Evolutionary conservation across 2,797 vertebrate genomes (phyloP), one percentile per base, ranked within the genome.

Genomic region (Trematomus bernacchii): DNA sequence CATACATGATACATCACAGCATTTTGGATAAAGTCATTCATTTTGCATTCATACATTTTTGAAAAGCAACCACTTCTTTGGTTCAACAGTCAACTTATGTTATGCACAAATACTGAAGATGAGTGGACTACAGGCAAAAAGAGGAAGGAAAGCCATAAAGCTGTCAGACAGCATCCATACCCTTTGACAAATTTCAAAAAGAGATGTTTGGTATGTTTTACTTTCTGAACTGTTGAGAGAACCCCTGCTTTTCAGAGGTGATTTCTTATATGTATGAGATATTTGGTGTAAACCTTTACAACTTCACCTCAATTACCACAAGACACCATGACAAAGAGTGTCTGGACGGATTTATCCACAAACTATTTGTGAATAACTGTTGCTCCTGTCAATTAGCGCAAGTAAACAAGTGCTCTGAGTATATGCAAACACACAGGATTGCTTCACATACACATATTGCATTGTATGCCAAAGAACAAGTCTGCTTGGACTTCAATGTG

Each of bases 51-150:
- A 52, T 62, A 44, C n/a, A 30, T 48, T 66, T 48, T 65, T 52
- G 9, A 43, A 68, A 79, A 65, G 55, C 40, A 68, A 70, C 19
- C 51, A 67, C 53, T 66, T 87, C 86, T 90, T 87, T 91, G 89
- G 87, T 91, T 89, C 19, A 27, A 63, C 13, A 21, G 48, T 72
- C 15, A 54, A 60, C 71, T 71, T 69, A 15, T 46, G 44, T 44
- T 51, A 65, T 23, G 60, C 47, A 59, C 44, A 77, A 74, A 77
- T 44, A 71, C 65, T 59, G 48, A 21, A 54, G 14, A 55, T 42
- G 27, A 52, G 40, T 66, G 58, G 73, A 86, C 65, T 8, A 69
- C 54, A 73, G 10, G 44, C 21, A 60, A 53, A 43, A 58, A 52
- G 18, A 74, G 42, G 12, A 16, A 54, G 42, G 21, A 14, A 37